Percentiles rank a stretch among this genome's conserved stretches.
phyloP scores from a whole-genome alignment of 1,140 invertebrate species.

The Drosophila pruinosa region DNA sequence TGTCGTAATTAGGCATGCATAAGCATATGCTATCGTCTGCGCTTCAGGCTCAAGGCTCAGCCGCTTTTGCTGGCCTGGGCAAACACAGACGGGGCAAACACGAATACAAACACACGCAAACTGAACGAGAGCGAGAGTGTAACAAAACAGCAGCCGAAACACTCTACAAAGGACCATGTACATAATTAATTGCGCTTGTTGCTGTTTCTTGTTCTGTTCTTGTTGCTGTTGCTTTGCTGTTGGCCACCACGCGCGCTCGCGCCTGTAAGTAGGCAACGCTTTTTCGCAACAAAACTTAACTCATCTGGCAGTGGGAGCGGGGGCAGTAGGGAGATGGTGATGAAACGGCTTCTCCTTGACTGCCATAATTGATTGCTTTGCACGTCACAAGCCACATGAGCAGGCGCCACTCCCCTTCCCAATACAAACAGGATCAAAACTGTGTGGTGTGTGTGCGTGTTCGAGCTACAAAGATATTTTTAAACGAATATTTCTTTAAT shows the following conservation, averaged over 20 bases:
- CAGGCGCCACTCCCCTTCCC: neutral
- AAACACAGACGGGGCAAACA: conserved; percentile 62
- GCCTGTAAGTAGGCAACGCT: conserved; percentile 60
- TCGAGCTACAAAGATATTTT: conserved; percentile 60
- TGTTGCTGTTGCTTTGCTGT: neutral
- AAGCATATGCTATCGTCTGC: conserved; percentile 77
- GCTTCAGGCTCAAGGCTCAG: conserved; percentile 51
- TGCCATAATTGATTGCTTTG: conserved; percentile 75
- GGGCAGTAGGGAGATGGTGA: conserved; percentile 11
- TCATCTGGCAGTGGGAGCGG: neutral
- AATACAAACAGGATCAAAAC: neutral
- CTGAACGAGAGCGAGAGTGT: neutral
- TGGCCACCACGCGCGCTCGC: conserved; percentile 41
- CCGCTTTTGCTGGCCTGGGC: conserved; percentile 39
- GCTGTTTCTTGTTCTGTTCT: conserved; percentile 1
- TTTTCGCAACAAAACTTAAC: conserved; percentile 32
- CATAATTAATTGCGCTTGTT: conserved; percentile 76
- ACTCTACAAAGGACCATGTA: conserved; percentile 47
- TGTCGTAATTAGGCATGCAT: conserved; percentile 80
- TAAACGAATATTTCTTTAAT: conserved; percentile 73
- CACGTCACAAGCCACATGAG: conserved; percentile 58
- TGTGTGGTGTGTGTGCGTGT: conserved; percentile 18
- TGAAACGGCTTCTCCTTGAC: conserved; percentile 45
- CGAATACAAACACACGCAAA: conserved; percentile 10
- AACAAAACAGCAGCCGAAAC: conserved; percentile 6